Base-by-base conservation (phyloP, 1,140 invertebrate genomes). In the Pachypeltis micranthus region DNA sequence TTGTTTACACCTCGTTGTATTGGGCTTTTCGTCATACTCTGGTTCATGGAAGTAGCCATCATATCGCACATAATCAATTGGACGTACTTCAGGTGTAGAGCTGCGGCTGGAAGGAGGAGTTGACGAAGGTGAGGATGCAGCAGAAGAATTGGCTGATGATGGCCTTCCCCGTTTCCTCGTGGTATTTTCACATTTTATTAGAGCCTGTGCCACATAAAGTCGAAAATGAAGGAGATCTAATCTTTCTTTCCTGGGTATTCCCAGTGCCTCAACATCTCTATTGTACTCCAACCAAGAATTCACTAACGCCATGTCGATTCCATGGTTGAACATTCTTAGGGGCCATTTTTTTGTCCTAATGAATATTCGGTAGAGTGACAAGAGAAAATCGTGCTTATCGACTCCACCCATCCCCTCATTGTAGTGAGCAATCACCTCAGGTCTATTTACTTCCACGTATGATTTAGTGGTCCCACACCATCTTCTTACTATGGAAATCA, bases 361-460 rank as follows among this genome's bases (percentile, higher is more conserved):
- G 21, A 12, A 57, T 4, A 57, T 57, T 27, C 55, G 7, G 27
- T 57, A 57, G 4, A 26, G 55, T 10, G 21, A 12, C 27, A 57
- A 26, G 21, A 57, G 7, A 25, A 25, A 26, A 26, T 57, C 55
- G 3, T 25, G 55, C 19, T 25, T 25, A 65, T 75, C 73, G 12
- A 76, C 74, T 54, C 72, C 73, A 44, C 73, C 73, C 71, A 74
- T 75, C 12, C 68, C 28, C 66, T 23, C 16, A 68, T 59, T 47
- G 63, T 69, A 4, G 7, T 3, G 7, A 57, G 7, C 7, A 12
- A 57, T 27, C 21, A 25, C 23, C n/a, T n/a, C n/a, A n/a, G n/a
- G n/a, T n/a, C n/a, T n/a, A n/a, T n/a, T n/a, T n/a, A n/a, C n/a
- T n/a, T n/a, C n/a, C n/a, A n/a, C n/a, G n/a, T n/a, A n/a, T n/a